Conservation (phyloP, 30 jellyfish, hydroid and myxozoan genomes). For the Pelagia noctiluca region DNA sequence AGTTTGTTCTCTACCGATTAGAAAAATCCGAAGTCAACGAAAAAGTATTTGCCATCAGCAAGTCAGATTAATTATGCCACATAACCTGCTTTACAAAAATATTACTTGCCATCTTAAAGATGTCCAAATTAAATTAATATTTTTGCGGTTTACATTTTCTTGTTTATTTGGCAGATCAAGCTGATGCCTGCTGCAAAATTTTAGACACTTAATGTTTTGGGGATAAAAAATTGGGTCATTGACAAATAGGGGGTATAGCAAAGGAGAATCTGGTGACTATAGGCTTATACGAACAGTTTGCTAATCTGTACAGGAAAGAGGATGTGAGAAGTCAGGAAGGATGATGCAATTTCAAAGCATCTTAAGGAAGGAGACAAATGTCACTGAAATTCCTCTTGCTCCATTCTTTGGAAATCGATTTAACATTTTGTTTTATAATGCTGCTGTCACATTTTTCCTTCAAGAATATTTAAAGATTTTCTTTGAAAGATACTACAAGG, state of each 20-base stretch:
- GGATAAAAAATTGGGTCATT: conserved; percentile 55
- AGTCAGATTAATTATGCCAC: too few species aligned
- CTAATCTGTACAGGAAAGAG: conserved; percentile 56
- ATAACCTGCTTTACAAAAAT: too few species aligned
- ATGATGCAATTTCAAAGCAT: conserved; percentile 39
- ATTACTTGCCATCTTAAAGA: too few species aligned
- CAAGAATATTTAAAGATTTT: not conserved
- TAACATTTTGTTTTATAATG: conserved; percentile 34
- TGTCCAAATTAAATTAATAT: conserved; percentile 7
- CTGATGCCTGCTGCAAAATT: conserved; percentile 40
- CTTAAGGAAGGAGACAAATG: not conserved
- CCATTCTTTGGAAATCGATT: conserved; percentile 54
- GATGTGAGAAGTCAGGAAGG: conserved; percentile 54
- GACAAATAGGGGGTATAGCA: conserved; percentile 58
- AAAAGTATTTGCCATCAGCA: too few species aligned
- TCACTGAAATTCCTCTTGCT: conserved; percentile 25
- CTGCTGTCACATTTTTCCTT: not conserved
- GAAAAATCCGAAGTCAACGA: too few species aligned
- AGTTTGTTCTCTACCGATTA: too few species aligned
- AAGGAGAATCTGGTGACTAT: conserved; percentile 63
- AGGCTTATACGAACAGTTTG: conserved; percentile 39
- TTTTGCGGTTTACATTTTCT: conserved; percentile 64
- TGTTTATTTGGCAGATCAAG: conserved; percentile 70
- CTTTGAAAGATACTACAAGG: not conserved
- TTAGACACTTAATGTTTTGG: conserved; percentile 52